Evolutionary conservation across 2,797 vertebrate species (phyloP), one percentile per base, ranked within the genome.

Genomic region (Acipenser oxyrinchus): DNA sequence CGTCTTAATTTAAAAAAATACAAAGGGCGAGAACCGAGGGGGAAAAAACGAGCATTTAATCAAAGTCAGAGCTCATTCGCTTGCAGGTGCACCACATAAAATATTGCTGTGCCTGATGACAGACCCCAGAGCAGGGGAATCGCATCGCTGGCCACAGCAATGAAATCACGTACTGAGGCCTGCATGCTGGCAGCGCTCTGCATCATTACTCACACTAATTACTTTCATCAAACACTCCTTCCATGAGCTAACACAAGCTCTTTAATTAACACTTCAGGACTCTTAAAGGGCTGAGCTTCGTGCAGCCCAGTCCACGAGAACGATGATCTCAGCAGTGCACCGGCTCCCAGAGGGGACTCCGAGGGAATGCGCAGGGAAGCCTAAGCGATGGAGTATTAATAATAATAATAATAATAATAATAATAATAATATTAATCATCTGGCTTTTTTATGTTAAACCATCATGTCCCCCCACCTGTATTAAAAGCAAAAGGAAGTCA

Each of bases 21-120:
- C 51, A 63, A 63, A 13, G 62, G 58, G 55, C 55, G 52, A 51
- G 9, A 63, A 68, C 37, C 13, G 10, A 55, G 55, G 4, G 61
- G 13, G 64, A 74, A 65, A 18, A 48, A 68, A 69, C 55, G 57
- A 10, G 60, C 58, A 15, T 13, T 68, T 60, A 53, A 63, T 70
- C 50, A 55, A 51, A 63, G 63, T 58, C 8, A 3, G 65, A 57
- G 15, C 60, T 10, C 12, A 18, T 67, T 57, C 51, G 58, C 62
- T 37, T 69, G 23, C 70, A 76, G 72, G 71, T 76, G 69, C 65
- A 72, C 66, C 48, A 66, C 63, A 64, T 70, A 73, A 73, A 70
- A 37, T 51, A 48, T 63, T 23, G 55, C 70, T 60, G 52, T 69
- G 67, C 66, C 62, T 66, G 66, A 71, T 70, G 63, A 72, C 67